Evolutionary conservation across 2,888 invertebrate genomes (phyloP), one percentile per base, ranked within the genome.

Genomic region (Sialis lutaria): DNA sequence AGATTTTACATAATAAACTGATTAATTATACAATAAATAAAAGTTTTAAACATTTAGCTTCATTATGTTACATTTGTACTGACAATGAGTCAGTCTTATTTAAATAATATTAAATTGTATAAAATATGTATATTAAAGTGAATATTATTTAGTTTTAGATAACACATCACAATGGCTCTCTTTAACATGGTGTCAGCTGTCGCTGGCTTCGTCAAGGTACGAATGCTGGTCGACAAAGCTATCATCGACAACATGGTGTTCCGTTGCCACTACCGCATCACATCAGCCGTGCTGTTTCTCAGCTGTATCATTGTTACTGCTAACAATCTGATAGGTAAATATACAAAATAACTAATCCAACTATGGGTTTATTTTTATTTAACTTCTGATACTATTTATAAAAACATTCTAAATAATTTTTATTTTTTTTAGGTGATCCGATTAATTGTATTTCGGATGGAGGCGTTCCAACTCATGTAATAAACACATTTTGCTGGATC

Each of bases 401-500:
- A 22, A 22, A 22, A 22, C 22, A 22, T 22, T 22, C 22, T 22
- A 22, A 22, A 22, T 22, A 2, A 22, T 22, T 22, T 40, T 42
- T n/a, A 30, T 49, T 53, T 42, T 32, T 67, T 68, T 6, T 67
- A 88, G 89, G 90, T 64, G 86, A 89, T 58, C 89, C 90, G 34
- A 90, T 90, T 61, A 79, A 82, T 54, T 90, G 90, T 65, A 83
- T 90, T 57, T 79, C 81, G 57, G 87, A 87, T 58, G 80, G 82
- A 42, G 81, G 81, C 1, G 74, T 88, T 40, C 83, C 86, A 0
- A 74, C 73, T 46, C 86, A 88, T 61, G 87, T 90, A 50, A 76
- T 90, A 54, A 89, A 90, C 65, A 90, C 88, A 1, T 90, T 75
- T 62, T 90, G 90, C 69, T 90, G 90, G 90, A 86, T 89, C 56